Evolutionary conservation across 2,797 vertebrate species (phyloP).

Genomic region (Pterois miles): DNA sequence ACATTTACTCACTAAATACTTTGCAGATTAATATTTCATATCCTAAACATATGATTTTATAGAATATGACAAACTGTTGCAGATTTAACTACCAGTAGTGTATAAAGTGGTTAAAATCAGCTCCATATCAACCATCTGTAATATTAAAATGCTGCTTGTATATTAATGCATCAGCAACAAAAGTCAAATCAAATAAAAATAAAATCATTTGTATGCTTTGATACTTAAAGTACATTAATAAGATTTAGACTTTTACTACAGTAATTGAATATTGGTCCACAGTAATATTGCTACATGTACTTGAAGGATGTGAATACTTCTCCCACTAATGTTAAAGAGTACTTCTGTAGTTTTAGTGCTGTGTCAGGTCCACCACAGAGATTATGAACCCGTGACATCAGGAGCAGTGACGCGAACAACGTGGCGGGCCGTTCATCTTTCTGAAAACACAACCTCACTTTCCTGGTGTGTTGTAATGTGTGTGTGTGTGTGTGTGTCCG

Average conservation of each 20-base stretch:
- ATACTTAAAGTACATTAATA: not conserved
- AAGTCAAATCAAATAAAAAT: not conserved
- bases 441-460: slow-evolving; percentile 26
- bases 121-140: not conserved
- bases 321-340: not conserved
- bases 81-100: not conserved
- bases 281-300: not conserved
- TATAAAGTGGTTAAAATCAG: not conserved
- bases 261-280: not conserved
- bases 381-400: not conserved
- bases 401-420: not conserved
- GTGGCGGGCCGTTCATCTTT: slow-evolving; percentile 39
- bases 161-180: not conserved
- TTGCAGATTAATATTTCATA: not conserved
- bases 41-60: not conserved
- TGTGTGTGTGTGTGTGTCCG: not conserved
- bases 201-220: not conserved
- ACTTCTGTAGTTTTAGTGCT: not conserved
- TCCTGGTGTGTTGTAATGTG: slow-evolving; percentile 45
- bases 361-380: slow-evolving; percentile 1
- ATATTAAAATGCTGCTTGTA: not conserved
- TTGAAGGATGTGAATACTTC: not conserved
- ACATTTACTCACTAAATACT: not conserved
- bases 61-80: not conserved
- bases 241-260: not conserved